Conservation (phyloP, 2,888 invertebrate species). For the Catocala fraxini region DNA sequence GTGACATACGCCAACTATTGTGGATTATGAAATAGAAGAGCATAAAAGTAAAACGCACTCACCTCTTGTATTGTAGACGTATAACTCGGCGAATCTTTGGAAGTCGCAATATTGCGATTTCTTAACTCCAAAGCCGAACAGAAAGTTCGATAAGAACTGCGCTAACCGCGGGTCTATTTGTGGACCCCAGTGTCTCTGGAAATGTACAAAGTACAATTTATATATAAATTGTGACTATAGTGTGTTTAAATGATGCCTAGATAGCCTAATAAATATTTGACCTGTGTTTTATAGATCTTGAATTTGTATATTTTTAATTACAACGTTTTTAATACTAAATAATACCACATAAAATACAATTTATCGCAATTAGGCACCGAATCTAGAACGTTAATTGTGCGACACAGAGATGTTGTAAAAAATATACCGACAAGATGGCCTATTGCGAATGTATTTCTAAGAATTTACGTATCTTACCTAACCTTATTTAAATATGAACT, state of each 20-base stretch:
- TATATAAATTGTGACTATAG: neutral
- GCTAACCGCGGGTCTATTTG: constrained; percentile 90
- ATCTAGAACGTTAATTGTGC: no score
- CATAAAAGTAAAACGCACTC: constrained; percentile 24
- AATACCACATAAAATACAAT: no score
- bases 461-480: no score
- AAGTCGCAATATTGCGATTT: constrained; percentile 86
- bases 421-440: no score
- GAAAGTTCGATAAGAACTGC: constrained; percentile 90
- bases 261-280: neutral
- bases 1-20: no score
- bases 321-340: no score
- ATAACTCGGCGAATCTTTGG: constrained; percentile 90
- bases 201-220: constrained; percentile 26
- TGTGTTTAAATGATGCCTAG: neutral
- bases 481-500: no score
- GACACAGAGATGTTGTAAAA: no score
- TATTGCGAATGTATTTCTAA: no score
- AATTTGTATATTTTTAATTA: no score
- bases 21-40: neutral
- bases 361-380: no score
- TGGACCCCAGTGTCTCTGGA: constrained; percentile 90
- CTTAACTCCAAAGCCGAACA: constrained; percentile 88
- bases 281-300: no score
- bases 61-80: constrained; percentile 90